phyloP scores from a whole-genome alignment of 2,797 vertebrate species.

The Okamejei kenojei region DNA sequence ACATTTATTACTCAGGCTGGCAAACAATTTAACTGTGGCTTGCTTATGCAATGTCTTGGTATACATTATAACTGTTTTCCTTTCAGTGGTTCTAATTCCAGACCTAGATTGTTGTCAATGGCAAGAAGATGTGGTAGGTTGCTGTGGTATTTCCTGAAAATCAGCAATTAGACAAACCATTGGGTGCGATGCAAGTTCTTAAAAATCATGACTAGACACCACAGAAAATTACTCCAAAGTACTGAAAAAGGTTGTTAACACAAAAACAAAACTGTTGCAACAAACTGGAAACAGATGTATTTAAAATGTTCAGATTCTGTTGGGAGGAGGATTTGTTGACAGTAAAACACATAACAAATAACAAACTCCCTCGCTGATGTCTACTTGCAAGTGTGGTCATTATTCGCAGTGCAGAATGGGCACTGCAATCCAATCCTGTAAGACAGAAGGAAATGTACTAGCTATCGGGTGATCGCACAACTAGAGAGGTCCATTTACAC shows the following conservation, averaged over 20 bases:
- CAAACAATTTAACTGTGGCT: background rate
- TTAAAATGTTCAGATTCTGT: background rate
- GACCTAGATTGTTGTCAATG: slow-evolving; percentile 23
- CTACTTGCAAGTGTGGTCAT: slow-evolving; percentile 14
- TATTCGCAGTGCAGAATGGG: background rate
- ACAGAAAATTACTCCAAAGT: background rate
- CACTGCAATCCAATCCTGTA: slow-evolving; percentile 2
- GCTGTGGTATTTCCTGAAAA: slow-evolving; percentile 3
- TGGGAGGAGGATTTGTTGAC: background rate
- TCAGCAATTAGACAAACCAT: background rate
- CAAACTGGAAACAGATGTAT: background rate
- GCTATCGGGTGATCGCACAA: slow-evolving; percentile 8
- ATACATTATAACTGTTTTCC: background rate
- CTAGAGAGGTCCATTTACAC: slow-evolving; percentile 1
- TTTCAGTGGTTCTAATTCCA: background rate
- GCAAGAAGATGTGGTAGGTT: background rate
- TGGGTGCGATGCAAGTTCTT: background rate
- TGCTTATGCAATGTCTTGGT: background rate
- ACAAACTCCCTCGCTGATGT: background rate
- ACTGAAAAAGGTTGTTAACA: background rate
- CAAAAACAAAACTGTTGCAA: background rate
- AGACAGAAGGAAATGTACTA: slow-evolving; percentile 15
- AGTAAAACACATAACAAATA: slow-evolving; percentile 30
- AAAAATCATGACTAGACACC: background rate
- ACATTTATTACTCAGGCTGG: too few relatives aligned